phyloP scores from a whole-genome alignment of 2,113 vertebrate genomes.

The Mus spicilegus region DNA sequence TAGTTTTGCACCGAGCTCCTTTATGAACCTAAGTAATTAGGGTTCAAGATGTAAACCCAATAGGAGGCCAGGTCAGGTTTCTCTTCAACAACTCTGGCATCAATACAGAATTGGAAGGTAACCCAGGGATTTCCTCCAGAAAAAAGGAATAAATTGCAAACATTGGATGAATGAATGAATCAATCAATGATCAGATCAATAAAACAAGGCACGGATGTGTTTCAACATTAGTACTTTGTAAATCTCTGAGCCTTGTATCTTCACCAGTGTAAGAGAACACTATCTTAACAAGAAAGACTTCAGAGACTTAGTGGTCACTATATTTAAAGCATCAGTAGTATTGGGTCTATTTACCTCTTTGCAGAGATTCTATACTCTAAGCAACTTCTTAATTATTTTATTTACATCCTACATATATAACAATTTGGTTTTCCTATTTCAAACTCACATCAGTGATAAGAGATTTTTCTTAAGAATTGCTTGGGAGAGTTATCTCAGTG shows the following conservation, averaged over 20 bases:
- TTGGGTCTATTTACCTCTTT: neutral
- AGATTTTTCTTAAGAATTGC: conserved; percentile 7
- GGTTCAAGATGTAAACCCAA: neutral
- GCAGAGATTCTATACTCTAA: conserved; percentile 1
- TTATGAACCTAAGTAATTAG: neutral
- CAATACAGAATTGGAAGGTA: neutral
- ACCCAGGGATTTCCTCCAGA: neutral
- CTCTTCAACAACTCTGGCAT: neutral
- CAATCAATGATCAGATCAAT: neutral
- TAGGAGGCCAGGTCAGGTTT: neutral
- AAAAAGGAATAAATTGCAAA: conserved; percentile 5
- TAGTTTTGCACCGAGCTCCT: neutral
- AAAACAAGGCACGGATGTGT: neutral
- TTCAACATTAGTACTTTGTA: neutral
- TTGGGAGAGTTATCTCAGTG: conserved; percentile 27
- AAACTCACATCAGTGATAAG: conserved; percentile 3
- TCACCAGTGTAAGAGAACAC: neutral
- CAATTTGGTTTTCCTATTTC: conserved; percentile 17
- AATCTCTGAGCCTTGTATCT: conserved; percentile 26
- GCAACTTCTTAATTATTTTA: conserved; percentile 33
- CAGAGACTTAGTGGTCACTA: neutral
- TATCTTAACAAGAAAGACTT: neutral
- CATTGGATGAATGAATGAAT: neutral
- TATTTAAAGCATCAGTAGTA: neutral
- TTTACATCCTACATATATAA: conserved; percentile 18